Evolutionary conservation across 2,797 vertebrate species (phyloP).

Genomic region (Meda fulgida): DNA sequence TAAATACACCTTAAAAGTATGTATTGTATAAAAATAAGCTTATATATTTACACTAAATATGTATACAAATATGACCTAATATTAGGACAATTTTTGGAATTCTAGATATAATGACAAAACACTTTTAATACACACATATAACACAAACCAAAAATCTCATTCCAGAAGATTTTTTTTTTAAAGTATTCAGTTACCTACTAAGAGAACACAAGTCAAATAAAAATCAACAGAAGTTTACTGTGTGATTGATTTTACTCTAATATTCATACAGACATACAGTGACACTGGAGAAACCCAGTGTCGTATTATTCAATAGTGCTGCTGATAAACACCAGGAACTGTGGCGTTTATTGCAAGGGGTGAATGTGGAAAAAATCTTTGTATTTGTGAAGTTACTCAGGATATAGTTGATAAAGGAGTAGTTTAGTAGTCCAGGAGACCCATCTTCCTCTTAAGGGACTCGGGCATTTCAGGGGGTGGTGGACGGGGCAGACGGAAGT

Average conservation of each 20-base stretch:
- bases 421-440: conserved; percentile 62
- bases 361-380: conserved; percentile 9
- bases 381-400: background rate
- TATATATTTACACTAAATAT: background rate
- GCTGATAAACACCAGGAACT: conserved; percentile 13
- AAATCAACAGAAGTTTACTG: conserved; percentile 9
- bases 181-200: background rate
- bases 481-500: conserved; percentile 87
- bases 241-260: conserved; percentile 32
- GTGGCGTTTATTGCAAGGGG: background rate
- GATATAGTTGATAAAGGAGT: background rate
- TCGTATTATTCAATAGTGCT: background rate
- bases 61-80: background rate
- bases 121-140: background rate
- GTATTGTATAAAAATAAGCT: background rate
- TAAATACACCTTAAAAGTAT: background rate
- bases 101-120: conserved; percentile 65
- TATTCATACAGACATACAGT: background rate
- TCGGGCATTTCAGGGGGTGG: conserved; percentile 89
- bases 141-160: background rate
- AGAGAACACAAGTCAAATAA: background rate
- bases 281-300: background rate
- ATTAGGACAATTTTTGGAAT: conserved; percentile 44
- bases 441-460: conserved; percentile 88
- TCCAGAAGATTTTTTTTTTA: background rate